Conservation (phyloP, 2,888 invertebrate species). For the Eumerus sabulonum region DNA sequence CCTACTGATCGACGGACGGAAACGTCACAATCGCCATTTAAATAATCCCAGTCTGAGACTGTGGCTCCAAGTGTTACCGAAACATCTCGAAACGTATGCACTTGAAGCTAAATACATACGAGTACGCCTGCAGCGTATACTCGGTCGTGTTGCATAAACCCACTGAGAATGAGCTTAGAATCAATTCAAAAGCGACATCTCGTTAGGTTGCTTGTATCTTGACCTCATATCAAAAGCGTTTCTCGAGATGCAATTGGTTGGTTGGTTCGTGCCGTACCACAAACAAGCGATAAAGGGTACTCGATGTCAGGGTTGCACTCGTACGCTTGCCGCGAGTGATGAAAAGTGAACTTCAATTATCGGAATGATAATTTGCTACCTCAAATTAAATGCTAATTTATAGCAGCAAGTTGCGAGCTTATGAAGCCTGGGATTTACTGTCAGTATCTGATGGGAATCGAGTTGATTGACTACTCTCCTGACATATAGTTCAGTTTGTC, state of each 20-base stretch:
- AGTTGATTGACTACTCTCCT: no score
- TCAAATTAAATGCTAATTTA: slow-evolving; percentile 37
- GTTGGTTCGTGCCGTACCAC: background rate
- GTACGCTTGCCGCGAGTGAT: slow-evolving; percentile 9
- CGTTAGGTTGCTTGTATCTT: slow-evolving; percentile 48
- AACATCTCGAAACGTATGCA: slow-evolving; percentile 39
- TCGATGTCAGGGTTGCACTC: slow-evolving; percentile 27
- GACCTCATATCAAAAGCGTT: slow-evolving; percentile 42
- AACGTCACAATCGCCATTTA: no score
- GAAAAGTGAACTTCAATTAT: slow-evolving; percentile 58
- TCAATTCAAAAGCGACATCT: slow-evolving; percentile 37
- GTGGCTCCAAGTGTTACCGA: slow-evolving; percentile 38
- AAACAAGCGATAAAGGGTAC: background rate
- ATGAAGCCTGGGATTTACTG: no score
- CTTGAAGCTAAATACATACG: slow-evolving; percentile 25
- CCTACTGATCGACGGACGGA: slow-evolving; percentile 40
- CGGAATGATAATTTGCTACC: slow-evolving; percentile 18
- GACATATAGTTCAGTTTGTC: no score
- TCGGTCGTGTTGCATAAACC: background rate
- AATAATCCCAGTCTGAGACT: background rate
- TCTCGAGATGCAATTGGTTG: background rate
- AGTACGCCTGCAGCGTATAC: slow-evolving; percentile 22
- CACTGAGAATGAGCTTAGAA: slow-evolving; percentile 53
- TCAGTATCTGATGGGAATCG: no score
- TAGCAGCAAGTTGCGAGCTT: no score